These are phyloP conservation scores for Etheostoma spectabile DNA, from an alignment of 2,113 vertebrate species.

Conservation along the genomic window DNA sequence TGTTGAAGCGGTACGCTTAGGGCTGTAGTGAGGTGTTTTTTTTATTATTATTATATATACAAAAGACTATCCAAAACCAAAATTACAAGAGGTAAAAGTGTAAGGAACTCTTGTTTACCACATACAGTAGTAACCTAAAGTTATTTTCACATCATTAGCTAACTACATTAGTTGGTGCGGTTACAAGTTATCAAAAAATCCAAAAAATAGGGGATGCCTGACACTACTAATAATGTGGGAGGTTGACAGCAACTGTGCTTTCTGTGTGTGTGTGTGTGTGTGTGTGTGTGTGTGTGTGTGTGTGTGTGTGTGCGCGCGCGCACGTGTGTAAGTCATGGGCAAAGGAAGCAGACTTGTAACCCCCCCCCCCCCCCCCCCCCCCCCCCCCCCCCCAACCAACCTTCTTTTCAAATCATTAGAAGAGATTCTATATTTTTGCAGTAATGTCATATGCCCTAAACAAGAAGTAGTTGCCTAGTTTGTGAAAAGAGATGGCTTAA, in stretches of 20 bases:
- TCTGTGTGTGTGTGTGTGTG: constrained; percentile 3
- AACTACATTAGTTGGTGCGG: not conserved
- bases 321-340: not conserved
- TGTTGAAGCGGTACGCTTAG: not conserved
- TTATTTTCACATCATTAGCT: not conserved
- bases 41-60: not conserved
- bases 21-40: not conserved
- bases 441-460: constrained; percentile 23
- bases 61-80: not conserved
- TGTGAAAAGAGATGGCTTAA: constrained; percentile 17
- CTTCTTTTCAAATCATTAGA: not conserved
- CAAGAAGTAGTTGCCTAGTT: constrained; percentile 34
- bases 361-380: accelerated
- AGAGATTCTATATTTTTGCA: constrained; percentile 16
- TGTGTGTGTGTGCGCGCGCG: not conserved
- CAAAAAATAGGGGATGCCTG: not conserved
- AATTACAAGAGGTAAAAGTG: not conserved
- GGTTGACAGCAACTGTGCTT: constrained; percentile 8
- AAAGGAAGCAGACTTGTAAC: not conserved
- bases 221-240: constrained; percentile 1
- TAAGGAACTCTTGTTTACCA: not conserved
- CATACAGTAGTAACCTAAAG: not conserved
- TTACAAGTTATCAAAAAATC: not conserved
- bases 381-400: too few species aligned
- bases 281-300: constrained; percentile 13